Conservation (phyloP, 2,797 vertebrate species). For the Balearica regulorum region DNA sequence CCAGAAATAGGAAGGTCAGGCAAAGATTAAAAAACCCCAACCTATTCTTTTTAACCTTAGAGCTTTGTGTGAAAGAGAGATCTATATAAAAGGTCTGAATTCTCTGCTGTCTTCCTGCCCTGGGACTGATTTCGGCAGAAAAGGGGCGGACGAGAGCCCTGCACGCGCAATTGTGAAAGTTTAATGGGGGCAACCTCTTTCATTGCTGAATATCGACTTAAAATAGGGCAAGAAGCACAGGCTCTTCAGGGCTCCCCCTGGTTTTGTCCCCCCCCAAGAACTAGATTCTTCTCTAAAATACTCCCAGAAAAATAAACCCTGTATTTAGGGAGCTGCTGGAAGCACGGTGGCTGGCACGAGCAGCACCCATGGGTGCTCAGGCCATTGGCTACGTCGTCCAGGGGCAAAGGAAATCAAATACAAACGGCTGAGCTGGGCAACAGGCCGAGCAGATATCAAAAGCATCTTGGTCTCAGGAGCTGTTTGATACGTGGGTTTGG, state of each 20-base stretch:
- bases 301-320: background rate
- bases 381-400: background rate
- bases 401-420: background rate
- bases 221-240: background rate
- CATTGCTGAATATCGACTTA: background rate
- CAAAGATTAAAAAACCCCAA: background rate
- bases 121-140: background rate
- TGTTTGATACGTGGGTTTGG: background rate
- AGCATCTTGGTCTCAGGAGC: background rate
- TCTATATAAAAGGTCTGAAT: background rate
- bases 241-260: background rate
- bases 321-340: background rate
- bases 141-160: background rate
- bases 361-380: background rate
- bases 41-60: background rate
- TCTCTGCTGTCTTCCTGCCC: background rate
- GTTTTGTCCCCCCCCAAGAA: background rate
- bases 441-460: background rate
- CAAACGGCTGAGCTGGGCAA: accelerated
- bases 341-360: accelerated
- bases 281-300: background rate
- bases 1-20: background rate
- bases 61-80: background rate
- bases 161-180: background rate
- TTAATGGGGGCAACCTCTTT: background rate